Percentiles rank a stretch among this genome's conserved stretches.
Evolutionary conservation across 2,888 invertebrate species (phyloP).

Genomic region (Tenthredo distinguenda): DNA sequence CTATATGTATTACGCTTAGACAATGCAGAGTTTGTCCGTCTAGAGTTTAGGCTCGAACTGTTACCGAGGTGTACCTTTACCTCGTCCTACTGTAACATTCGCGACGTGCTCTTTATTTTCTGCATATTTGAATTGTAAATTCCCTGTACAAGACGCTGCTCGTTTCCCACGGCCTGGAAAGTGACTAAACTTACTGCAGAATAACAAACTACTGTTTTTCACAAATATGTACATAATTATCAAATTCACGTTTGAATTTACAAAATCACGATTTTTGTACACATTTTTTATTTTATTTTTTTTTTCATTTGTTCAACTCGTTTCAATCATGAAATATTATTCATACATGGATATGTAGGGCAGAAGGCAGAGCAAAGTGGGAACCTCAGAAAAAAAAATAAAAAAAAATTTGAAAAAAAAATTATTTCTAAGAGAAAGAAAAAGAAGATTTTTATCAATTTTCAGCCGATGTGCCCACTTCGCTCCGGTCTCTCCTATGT

Average conservation of each 20-base stretch:
- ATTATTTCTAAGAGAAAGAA: too few species aligned
- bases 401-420: too few species aligned
- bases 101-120: neutral
- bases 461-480: too few species aligned
- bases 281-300: neutral
- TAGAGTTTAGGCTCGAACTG: neutral
- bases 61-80: neutral
- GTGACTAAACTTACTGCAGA: neutral
- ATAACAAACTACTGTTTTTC: neutral
- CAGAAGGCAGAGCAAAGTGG: too few species aligned
- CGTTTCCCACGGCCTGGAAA: conserved; percentile 29
- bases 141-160: neutral
- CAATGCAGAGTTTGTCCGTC: neutral
- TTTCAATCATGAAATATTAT: neutral
- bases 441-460: too few species aligned
- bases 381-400: too few species aligned
- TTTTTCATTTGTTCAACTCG: neutral
- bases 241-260: too few species aligned
- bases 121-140: conserved; percentile 44
- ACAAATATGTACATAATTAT: neutral
- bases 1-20: neutral
- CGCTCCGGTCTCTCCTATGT: too few species aligned
- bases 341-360: neutral
- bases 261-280: neutral
- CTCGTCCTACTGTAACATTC: neutral